These are phyloP conservation scores for Pterobdella sp. DNA, from an alignment of 2,888 invertebrate species.

Conservation along the genomic window DNA sequence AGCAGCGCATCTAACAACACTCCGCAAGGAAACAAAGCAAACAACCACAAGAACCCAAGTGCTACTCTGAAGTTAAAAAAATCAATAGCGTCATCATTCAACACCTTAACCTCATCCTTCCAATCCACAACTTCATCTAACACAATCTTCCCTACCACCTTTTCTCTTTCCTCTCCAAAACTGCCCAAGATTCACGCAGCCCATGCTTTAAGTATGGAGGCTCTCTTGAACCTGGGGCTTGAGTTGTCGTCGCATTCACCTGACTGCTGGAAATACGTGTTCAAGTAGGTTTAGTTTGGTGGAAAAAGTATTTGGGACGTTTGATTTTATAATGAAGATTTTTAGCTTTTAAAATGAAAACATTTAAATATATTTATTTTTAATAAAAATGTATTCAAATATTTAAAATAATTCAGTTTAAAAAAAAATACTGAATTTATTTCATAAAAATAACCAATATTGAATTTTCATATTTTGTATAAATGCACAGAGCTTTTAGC, in stretches of 20 bases:
- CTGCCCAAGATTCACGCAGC: constrained; percentile 65
- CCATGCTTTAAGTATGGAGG: constrained; percentile 84
- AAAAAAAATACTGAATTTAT: too few relatives aligned
- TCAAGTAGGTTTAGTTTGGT: constrained; percentile 55
- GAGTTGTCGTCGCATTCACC: constrained; percentile 84
- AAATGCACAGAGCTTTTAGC: too few relatives aligned
- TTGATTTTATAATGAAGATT: too few relatives aligned
- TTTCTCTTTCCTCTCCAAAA: constrained; percentile 40
- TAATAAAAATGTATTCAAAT: too few relatives aligned
- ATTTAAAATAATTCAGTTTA: too few relatives aligned
- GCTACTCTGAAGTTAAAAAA: not conserved
- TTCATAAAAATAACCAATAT: too few relatives aligned
- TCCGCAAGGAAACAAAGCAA: not conserved
- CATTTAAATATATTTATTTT: too few relatives aligned
- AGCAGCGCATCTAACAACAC: not conserved
- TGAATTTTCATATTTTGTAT: too few relatives aligned
- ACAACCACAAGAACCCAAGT: too few relatives aligned
- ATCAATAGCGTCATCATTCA: constrained; percentile 17
- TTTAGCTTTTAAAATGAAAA: too few relatives aligned
- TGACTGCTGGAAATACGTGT: constrained; percentile 91
- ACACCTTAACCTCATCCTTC: constrained; percentile 21
- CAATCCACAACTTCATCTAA: not conserved
- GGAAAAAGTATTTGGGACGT: not conserved
- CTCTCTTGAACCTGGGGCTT: constrained; percentile 74
- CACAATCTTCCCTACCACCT: constrained; percentile 38